Percentiles rank a stretch among this genome's conserved stretches.
phyloP scores from a whole-genome alignment of 2,888 invertebrate genomes.

The Bugulina stolonifera region DNA sequence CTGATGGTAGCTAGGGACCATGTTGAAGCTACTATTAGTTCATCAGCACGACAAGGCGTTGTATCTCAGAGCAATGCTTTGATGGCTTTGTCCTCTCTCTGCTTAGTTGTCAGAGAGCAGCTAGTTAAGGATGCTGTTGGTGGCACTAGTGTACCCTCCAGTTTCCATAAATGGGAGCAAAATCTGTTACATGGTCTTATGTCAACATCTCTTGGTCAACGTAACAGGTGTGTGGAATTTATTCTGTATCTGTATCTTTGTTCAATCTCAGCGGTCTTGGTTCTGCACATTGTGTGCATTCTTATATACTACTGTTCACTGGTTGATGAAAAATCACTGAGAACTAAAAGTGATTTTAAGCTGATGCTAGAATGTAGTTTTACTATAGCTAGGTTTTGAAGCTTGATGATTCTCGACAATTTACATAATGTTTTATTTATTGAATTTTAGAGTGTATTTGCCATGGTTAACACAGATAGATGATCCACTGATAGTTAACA shows the following conservation, averaged over 20 bases:
- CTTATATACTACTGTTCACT: too few relatives aligned
- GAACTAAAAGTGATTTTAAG: too few relatives aligned
- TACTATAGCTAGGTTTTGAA: too few relatives aligned
- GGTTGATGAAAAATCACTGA: too few relatives aligned
- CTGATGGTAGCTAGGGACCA: neutral
- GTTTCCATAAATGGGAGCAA: neutral
- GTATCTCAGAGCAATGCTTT: slow-evolving; percentile 42
- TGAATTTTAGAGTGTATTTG: too few relatives aligned
- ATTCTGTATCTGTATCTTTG: too few relatives aligned
- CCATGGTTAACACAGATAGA: neutral
- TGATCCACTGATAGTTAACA: neutral
- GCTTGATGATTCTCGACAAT: too few relatives aligned
- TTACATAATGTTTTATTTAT: too few relatives aligned
- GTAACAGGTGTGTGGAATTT: neutral
- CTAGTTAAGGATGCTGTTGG: neutral
- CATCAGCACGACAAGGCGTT: slow-evolving; percentile 29
- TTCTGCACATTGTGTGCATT: too few relatives aligned
- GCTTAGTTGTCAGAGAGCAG: slow-evolving; percentile 30
- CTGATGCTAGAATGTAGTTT: too few relatives aligned
- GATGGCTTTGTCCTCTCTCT: slow-evolving; percentile 41
- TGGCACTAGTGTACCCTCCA: neutral
- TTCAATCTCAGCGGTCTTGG: too few relatives aligned
- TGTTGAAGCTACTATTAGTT: neutral
- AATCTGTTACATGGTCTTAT: neutral
- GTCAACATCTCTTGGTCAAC: neutral